A percentile compares a stretch with the other conserved stretches of the same genome.
These are phyloP conservation scores for Cheilosia variabilis DNA, from an alignment of 2,888 invertebrate species.

Conservation along the genomic window DNA sequence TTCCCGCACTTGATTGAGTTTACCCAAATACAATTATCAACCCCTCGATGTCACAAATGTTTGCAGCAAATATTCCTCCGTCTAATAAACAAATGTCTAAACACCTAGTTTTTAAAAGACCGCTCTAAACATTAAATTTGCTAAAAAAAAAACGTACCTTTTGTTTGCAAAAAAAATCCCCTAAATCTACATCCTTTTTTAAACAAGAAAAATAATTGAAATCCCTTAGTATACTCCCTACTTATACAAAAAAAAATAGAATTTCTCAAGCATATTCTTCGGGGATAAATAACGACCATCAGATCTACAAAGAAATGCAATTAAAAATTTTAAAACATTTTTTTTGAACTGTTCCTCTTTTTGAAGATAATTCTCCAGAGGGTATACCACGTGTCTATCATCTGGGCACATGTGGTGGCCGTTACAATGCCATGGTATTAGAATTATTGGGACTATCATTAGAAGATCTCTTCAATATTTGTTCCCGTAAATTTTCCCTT, in stretches of 20 bases:
- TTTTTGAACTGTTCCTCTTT: slow-evolving; percentile 58
- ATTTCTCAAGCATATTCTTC: slow-evolving; percentile 83
- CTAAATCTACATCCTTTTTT: slow-evolving; percentile 24
- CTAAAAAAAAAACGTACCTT: background rate
- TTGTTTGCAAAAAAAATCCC: slow-evolving; percentile 12
- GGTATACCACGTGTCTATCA: slow-evolving; percentile 99
- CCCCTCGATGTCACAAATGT: no score
- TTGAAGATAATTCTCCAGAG: slow-evolving; percentile 86
- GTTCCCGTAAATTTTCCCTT: slow-evolving; percentile 98
- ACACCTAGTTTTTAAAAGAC: background rate
- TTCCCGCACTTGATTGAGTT: no score
- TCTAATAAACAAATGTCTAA: no score
- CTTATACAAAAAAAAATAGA: slow-evolving; percentile 78
- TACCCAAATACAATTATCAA: no score
- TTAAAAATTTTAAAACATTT: slow-evolving; percentile 45
- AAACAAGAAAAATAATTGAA: slow-evolving; percentile 14
- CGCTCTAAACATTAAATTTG: slow-evolving; percentile 15
- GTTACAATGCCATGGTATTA: slow-evolving; percentile 99
- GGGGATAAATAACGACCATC: slow-evolving; percentile 78
- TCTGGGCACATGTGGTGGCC: slow-evolving; percentile 98
- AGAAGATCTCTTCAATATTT: slow-evolving; percentile 99
- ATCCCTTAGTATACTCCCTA: slow-evolving; percentile 44
- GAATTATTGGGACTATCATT: slow-evolving; percentile 99
- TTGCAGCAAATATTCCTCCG: no score
- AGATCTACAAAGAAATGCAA: slow-evolving; percentile 57